Base-by-base conservation (phyloP, 2,797 vertebrate genomes). In the Sebastes diploproa region DNA sequence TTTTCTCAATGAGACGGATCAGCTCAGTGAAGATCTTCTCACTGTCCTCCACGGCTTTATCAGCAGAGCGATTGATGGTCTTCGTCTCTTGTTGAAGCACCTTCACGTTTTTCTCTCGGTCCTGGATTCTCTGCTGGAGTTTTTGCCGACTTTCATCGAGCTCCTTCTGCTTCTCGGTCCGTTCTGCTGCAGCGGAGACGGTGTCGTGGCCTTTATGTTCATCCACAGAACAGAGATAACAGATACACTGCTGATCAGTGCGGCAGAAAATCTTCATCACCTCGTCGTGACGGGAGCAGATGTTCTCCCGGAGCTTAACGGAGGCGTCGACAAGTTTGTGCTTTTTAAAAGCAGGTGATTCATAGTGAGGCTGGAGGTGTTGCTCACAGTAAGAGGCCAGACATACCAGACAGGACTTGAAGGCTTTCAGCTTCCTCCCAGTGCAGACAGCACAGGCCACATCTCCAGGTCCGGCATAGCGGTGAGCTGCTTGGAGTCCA, bases 391-490 rank as follows among this genome's bases (percentile, higher is more conserved):
- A 68, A 4, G 74, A 76, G 0, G 2, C n/a, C 27, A 10, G 4
- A 76, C 74, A 76, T 0, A 7, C 1, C 64, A 68, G 36, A 52
- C 74, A 77, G 11, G 56, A 68, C 16, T 34, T 67, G 11, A 42
- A 2, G 6, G 81, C 81, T 34, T 72, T 76, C 34, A 52, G 23
- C 3, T 83, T 83, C 32, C n/a, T 66, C 42, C 42, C 42, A 18
- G 42, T 46, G 42, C 42, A 46, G 42, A 18, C 1, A 46, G 0
- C 42, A 46, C 42, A 46, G 42, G 14, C 42, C 42, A 46, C 6
- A 46, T 46, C 42, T 46, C 42, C 42, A 46, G 14, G 42, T 46
- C 42, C 6, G 1, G 42, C 42, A 18, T 18, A 46, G 42, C 16
- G 0, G 42, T 46, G 25, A 66, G n/a, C 29, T 8, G n/a, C 56